Conservation (phyloP, 2,888 invertebrate genomes). For the Sphecodes monilicornis region DNA sequence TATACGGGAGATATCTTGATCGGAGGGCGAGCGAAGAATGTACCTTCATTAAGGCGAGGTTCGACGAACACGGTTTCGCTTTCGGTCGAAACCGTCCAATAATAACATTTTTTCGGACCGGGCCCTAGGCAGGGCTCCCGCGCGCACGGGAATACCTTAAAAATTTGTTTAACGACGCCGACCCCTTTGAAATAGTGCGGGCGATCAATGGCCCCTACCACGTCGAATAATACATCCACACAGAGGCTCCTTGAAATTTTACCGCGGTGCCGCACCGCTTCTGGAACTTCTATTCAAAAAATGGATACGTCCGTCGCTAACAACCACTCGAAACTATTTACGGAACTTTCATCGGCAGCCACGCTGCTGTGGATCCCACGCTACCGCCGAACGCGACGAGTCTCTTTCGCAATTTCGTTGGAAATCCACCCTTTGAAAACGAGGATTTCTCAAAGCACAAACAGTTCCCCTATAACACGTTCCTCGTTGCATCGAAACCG, state of each 20-base stretch:
- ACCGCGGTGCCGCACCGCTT: conserved; percentile 25
- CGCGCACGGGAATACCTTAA: conserved; percentile 51
- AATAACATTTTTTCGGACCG: conserved; percentile 72
- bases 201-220: conserved; percentile 32
- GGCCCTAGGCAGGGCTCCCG: conserved; percentile 36
- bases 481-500: no score
- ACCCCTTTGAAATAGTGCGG: conserved; percentile 38
- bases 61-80: conserved; percentile 75
- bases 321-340: neutral
- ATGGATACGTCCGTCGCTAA: conserved; percentile 1
- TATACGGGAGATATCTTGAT: conserved; percentile 74
- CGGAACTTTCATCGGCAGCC: neutral
- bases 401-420: neutral
- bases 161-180: conserved; percentile 70
- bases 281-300: conserved; percentile 21
- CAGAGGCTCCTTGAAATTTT: conserved; percentile 11
- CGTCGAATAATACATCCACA: conserved; percentile 20
- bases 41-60: conserved; percentile 73
- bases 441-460: neutral
- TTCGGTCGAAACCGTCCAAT: conserved; percentile 71
- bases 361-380: neutral
- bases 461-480: neutral
- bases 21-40: conserved; percentile 72
- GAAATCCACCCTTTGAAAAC: neutral
- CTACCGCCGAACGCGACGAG: neutral